phyloP scores from a whole-genome alignment of 2,888 invertebrate genomes.

The Phlogophora meticulosa region DNA sequence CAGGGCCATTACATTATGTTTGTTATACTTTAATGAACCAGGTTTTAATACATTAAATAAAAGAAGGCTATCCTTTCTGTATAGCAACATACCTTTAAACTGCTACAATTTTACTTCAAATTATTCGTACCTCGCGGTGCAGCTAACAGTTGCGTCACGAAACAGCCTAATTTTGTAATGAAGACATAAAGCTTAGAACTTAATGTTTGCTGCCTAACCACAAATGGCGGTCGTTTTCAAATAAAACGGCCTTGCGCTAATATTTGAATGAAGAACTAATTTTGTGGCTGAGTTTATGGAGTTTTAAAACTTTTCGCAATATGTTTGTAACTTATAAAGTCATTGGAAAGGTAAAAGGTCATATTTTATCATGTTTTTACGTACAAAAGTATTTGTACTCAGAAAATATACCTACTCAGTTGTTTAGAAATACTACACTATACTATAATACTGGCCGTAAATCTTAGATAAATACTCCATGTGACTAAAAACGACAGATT shows the following conservation, averaged over 20 bases:
- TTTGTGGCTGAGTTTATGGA: constrained; percentile 38
- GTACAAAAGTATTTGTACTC: too few species aligned
- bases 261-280: constrained; percentile 46
- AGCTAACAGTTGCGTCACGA: constrained; percentile 60
- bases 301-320: not conserved
- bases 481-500: constrained; percentile 36
- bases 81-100: not conserved
- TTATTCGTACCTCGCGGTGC: constrained; percentile 35
- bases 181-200: constrained; percentile 70
- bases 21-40: too few species aligned
- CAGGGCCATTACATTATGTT: too few species aligned
- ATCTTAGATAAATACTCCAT: constrained; percentile 32
- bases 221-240: constrained; percentile 54
- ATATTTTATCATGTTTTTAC: too few species aligned
- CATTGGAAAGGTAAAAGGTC: not conserved
- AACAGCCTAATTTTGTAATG: constrained; percentile 63
- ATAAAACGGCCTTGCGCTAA: constrained; percentile 49
- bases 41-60: too few species aligned
- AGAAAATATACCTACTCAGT: too few species aligned
- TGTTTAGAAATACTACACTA: not conserved
- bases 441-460: not conserved
- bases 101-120: constrained; percentile 21
- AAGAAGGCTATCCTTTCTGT: not conserved
- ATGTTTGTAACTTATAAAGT: constrained; percentile 3
- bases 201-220: constrained; percentile 54